Evolutionary conservation across 1,140 invertebrate species (phyloP).

Genomic region (Neuroterus valhalla): DNA sequence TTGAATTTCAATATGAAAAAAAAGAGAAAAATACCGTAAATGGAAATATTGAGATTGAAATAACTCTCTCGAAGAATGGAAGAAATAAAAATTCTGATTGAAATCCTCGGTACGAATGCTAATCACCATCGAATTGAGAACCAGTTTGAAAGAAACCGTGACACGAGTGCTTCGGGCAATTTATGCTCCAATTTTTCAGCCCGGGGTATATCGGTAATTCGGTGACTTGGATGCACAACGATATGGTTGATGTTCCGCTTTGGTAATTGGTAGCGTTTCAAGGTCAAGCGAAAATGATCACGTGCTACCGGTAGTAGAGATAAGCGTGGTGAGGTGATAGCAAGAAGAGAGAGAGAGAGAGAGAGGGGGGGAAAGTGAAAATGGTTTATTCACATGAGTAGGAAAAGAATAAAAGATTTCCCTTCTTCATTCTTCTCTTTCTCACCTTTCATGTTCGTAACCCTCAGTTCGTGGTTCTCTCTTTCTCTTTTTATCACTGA

Average conservation of each 20-base stretch:
- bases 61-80: not conserved
- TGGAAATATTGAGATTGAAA: not conserved
- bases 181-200: constrained; percentile 3
- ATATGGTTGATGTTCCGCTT: constrained; percentile 2
- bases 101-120: not conserved
- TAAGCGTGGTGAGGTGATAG: not conserved
- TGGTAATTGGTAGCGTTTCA: constrained; percentile 2
- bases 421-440: too few relatives aligned
- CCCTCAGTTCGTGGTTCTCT: not conserved
- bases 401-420: too few relatives aligned
- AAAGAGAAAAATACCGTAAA: not conserved
- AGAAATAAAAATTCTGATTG: not conserved
- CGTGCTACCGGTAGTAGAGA: not conserved
- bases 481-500: not conserved
- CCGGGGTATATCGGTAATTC: not conserved
- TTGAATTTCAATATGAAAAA: not conserved
- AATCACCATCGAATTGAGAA: not conserved
- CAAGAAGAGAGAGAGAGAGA: not conserved
- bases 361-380: not conserved
- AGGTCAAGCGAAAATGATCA: not conserved
- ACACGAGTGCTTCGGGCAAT: not conserved
- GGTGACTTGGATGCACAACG: not conserved
- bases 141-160: constrained; percentile 4
- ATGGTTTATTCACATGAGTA: too few relatives aligned
- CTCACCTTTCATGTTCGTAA: too few relatives aligned